Evolutionary conservation across 2,797 vertebrate genomes (phyloP).

Genomic region (Danio choprae): DNA sequence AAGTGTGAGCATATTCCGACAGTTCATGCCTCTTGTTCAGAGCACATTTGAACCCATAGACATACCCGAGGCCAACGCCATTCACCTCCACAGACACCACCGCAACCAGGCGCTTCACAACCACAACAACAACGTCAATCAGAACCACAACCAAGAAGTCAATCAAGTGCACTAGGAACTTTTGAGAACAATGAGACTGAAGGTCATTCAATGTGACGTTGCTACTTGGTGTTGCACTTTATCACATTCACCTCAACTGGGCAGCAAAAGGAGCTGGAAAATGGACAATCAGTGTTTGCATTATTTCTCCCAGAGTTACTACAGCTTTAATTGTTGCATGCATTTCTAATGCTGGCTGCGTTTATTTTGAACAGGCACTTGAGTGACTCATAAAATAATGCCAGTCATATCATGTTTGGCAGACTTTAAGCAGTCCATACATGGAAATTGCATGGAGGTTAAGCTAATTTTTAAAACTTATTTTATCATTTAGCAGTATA

Average conservation of each 20-base stretch:
- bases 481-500: too few relatives aligned
- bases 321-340: conserved; percentile 49
- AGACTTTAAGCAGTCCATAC: conserved; percentile 26
- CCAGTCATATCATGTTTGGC: neutral
- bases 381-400: conserved; percentile 23
- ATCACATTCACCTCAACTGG: conserved; percentile 61
- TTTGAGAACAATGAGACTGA: neutral
- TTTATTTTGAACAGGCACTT: conserved; percentile 25
- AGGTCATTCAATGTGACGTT: conserved; percentile 44
- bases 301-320: conserved; percentile 34
- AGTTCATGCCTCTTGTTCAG: conserved; percentile 93
- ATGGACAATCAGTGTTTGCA: conserved; percentile 14
- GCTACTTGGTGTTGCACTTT: conserved; percentile 56
- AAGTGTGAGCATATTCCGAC: conserved; percentile 98
- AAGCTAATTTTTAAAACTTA: neutral
- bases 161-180: conserved; percentile 74
- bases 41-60: conserved; percentile 79
- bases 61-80: conserved; percentile 74
- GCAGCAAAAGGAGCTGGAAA: conserved; percentile 22
- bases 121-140: conserved; percentile 78
- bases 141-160: conserved; percentile 77
- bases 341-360: conserved; percentile 40
- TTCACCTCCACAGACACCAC: conserved; percentile 80
- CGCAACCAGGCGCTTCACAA: conserved; percentile 77
- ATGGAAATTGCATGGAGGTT: conserved; percentile 20